Evolutionary conservation across 1,140 invertebrate genomes (phyloP), one percentile per base, ranked within the genome.

Genomic region (Portunus trituberculatus): DNA sequence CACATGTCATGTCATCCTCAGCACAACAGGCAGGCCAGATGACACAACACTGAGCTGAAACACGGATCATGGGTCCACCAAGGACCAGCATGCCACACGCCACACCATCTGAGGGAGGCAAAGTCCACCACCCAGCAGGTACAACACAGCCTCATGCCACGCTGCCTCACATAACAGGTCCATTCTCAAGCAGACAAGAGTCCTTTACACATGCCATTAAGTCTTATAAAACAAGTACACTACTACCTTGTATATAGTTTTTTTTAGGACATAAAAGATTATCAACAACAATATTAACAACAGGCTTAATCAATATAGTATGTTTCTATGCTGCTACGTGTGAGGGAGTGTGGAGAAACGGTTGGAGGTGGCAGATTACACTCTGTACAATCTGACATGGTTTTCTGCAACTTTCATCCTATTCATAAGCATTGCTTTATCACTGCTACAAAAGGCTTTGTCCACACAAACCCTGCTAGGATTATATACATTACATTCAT

Each of bases 401-500:
- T 28, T 88, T 88, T 88, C 16, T 28, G 4, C 84, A 20, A 86
- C 8, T n/a, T 52, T 48, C 46, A 91, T 46, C 29, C 89, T 46
- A 91, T 28, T 91, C 20, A 29, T 28, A 48, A 88, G 86, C 52
- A 91, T 32, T 25, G 32, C n/a, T 48, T 39, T 52, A 52, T 28
- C 45, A 52, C 0, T 45, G 52, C 89, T 91, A 91, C 39, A 91
- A 91, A 91, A 91, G 89, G 89, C 89, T 91, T 48, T 25, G 6
- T 91, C 28, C 89, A 46, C 52, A 91, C 16, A 76, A 76, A 76
- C 67, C 67, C 16, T 76, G 12, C n/a, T n/a, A n/a, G 6, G 67
- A 76, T 7, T 76, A 76, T 2, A 7, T n/a, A 76, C 8, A 1
- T 76, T 76, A 76, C 67, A 76, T 1, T 76, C 20, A 76, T n/a